phyloP scores from a whole-genome alignment of 2,888 invertebrate species.

The Odontocolon sp. region DNA sequence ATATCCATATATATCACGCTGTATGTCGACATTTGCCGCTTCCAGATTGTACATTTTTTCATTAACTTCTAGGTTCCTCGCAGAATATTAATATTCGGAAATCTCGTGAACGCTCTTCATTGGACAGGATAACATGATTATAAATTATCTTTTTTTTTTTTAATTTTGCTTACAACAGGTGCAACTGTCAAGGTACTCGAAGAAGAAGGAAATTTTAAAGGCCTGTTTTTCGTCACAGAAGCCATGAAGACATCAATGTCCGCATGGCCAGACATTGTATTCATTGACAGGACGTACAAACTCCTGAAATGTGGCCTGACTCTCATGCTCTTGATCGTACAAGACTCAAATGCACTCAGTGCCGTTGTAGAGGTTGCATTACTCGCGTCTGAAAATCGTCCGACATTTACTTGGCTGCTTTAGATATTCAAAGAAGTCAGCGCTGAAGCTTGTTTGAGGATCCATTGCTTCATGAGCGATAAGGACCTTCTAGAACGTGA shows the following conservation, averaged over 20 bases:
- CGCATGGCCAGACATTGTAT: slow-evolving; percentile 50
- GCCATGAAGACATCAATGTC: slow-evolving; percentile 37
- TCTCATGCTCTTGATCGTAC: slow-evolving; percentile 27
- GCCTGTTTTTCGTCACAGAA: slow-evolving; percentile 40
- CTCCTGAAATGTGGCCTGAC: slow-evolving; percentile 28
- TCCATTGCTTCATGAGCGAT: slow-evolving; percentile 58
- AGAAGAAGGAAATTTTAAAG: slow-evolving; percentile 7
- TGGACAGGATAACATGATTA: too few species aligned
- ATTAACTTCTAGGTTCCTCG: too few species aligned
- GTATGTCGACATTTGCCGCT: too few species aligned
- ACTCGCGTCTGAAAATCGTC: slow-evolving; percentile 43
- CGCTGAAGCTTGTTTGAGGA: slow-evolving; percentile 7
- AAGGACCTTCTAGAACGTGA: slow-evolving; percentile 55
- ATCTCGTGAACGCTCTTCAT: too few species aligned
- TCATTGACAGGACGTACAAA: slow-evolving; percentile 50
- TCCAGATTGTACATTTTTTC: too few species aligned
- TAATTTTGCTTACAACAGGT: background rate
- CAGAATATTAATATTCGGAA: too few species aligned
- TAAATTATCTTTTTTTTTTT: too few species aligned
- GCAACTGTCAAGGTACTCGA: background rate
- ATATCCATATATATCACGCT: too few species aligned
- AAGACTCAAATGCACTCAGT: slow-evolving; percentile 49
- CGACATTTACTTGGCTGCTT: slow-evolving; percentile 48
- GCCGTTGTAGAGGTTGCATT: slow-evolving; percentile 51
- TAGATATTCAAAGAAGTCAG: slow-evolving; percentile 41